Base-by-base conservation (phyloP, 2,797 vertebrate species). In the Danio choprae region DNA sequence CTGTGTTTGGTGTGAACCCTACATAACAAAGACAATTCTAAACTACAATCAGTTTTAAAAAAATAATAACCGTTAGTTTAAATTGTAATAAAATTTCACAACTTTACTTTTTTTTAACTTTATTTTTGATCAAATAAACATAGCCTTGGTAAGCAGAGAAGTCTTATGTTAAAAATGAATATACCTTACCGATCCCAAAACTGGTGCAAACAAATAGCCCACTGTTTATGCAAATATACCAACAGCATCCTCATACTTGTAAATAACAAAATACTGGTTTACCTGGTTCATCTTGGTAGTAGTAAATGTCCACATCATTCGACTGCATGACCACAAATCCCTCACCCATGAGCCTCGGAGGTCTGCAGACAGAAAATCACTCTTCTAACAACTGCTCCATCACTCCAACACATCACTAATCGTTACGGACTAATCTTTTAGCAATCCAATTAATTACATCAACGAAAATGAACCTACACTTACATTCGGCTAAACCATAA, bases 321-420 rank as follows among this genome's bases (percentile, higher is more conserved):
- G 98, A 99, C 87, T 99, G 97, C 97, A 99, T 94, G 68, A 99
- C 97, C 83, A 99, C 98, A 90, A 99, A 99, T 40, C 98, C 98
- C 92, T 99, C 98, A 74, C 98, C 98, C 98, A 99, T 99, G 86
- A 99, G 93, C 84, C 98, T 94, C 0, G 98, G 98, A 11, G 98
- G 97, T 83, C 98, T 99, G 72, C 1, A 58, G n/a, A 82, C 40
- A 18, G 80, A 40, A 67, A 77, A 68, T 72, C 67, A 44, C 4
- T 63, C 4, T 46, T 59, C 60, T 53, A 44, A 53, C 55, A 71
- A 65, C 46, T 29, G 10, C 51, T 71, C 29, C 48, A 79, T 73
- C 38, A 38, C 10, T 80, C 60, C 44, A 56, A 56, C 11, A 41
- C 50, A 46, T 29, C 38, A 50, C 18, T 58, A n/a, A 71, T 58